A percentile compares a stretch with the other conserved stretches of the same genome.
These are phyloP conservation scores for Pemphigus obesinymphae DNA, from an alignment of 1,140 invertebrate species.

Conservation along the genomic window DNA sequence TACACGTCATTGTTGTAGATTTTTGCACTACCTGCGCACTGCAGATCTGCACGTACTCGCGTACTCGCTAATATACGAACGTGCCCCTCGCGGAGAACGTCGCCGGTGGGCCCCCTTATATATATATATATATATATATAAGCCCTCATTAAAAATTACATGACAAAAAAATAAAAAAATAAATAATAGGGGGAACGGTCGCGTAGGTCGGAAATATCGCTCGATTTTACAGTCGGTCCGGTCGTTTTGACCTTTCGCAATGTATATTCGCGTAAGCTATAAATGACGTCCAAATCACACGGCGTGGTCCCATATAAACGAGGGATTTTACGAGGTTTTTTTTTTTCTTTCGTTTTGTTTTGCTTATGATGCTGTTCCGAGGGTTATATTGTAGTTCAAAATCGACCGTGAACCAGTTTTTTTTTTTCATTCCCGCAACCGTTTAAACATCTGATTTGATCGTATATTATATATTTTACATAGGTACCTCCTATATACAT, in stretches of 20 bases:
- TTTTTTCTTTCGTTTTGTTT: background rate
- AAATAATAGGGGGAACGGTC: background rate
- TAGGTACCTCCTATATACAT: background rate
- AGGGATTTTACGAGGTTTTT: background rate
- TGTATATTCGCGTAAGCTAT: background rate
- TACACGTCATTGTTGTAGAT: slow-evolving; percentile 27
- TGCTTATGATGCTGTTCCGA: too few species aligned
- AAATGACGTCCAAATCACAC: background rate
- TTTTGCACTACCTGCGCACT: slow-evolving; percentile 26
- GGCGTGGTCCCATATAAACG: background rate
- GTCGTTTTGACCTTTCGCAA: slow-evolving; percentile 17
- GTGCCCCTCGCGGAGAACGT: slow-evolving; percentile 6
- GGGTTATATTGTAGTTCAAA: background rate
- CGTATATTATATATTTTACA: background rate
- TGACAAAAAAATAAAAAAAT: too few species aligned
- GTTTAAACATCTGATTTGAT: background rate
- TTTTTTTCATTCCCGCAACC: background rate
- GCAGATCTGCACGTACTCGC: too few species aligned
- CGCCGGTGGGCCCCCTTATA: slow-evolving; percentile 13
- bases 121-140: too few species aligned
- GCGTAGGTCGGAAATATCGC: background rate
- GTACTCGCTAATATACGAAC: background rate
- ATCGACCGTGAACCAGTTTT: background rate
- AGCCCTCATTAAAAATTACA: too few species aligned
- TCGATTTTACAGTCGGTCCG: background rate